Evolutionary conservation across 1,140 invertebrate genomes (phyloP).

Genomic region (Aricia agestis): DNA sequence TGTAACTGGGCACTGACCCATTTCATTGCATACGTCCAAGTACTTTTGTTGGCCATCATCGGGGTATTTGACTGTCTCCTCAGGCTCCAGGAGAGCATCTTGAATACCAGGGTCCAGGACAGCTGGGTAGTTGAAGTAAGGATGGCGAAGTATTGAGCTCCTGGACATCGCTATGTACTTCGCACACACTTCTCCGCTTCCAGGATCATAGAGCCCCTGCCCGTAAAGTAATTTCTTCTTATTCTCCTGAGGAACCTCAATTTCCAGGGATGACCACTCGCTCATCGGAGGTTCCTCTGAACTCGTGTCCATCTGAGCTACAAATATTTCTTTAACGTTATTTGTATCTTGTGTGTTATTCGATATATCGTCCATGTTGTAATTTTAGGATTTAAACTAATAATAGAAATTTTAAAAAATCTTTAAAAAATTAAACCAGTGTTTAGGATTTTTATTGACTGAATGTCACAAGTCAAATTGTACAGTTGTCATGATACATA

Average conservation of each 20-base stretch:
- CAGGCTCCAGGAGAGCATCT: constrained; percentile 56
- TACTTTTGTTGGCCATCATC: constrained; percentile 67
- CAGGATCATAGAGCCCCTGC: constrained; percentile 43
- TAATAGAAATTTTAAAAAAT: too few relatives aligned
- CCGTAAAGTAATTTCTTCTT: constrained; percentile 37
- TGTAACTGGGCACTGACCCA: constrained; percentile 58
- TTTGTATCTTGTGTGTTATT: neutral
- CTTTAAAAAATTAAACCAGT: too few relatives aligned
- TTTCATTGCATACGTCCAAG: constrained; percentile 57
- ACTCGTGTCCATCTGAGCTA: constrained; percentile 30
- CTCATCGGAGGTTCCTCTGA: constrained; percentile 50
- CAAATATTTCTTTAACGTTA: constrained; percentile 31
- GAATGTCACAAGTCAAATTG: too few relatives aligned
- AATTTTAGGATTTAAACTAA: neutral
- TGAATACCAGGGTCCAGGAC: constrained; percentile 70
- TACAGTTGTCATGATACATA: too few relatives aligned
- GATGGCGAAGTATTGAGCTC: constrained; percentile 64
- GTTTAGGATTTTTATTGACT: too few relatives aligned
- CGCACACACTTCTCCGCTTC: constrained; percentile 53
- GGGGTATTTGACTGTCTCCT: constrained; percentile 47
- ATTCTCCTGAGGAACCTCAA: constrained; percentile 38
- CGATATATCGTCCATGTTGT: neutral
- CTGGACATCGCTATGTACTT: constrained; percentile 60
- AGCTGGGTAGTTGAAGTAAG: constrained; percentile 70
- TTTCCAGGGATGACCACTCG: constrained; percentile 52